phyloP scores from a whole-genome alignment of 1,140 invertebrate genomes.

The Drosophila mojavensis region DNA sequence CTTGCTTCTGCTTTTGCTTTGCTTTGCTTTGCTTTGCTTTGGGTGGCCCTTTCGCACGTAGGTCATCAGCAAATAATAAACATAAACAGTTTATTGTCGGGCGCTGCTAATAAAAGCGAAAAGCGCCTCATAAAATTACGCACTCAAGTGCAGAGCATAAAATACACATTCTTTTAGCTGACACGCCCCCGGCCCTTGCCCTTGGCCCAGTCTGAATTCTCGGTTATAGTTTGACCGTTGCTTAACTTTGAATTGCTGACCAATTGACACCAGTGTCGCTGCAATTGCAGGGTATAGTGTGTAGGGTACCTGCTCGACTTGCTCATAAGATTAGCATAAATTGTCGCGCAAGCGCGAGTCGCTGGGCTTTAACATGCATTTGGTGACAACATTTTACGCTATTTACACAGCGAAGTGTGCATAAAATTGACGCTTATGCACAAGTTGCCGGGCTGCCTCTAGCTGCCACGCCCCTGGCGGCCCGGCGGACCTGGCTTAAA shows the following conservation, averaged over 20 bases:
- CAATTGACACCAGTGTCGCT: constrained; percentile 56
- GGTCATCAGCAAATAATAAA: constrained; percentile 83
- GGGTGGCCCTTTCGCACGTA: constrained; percentile 69
- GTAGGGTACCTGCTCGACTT: neutral
- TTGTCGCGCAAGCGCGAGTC: constrained; percentile 35
- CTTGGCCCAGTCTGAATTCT: neutral
- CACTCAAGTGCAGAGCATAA: constrained; percentile 79
- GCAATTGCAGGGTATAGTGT: constrained; percentile 31
- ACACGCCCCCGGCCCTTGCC: constrained; percentile 21
- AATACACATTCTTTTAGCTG: constrained; percentile 55
- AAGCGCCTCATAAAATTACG: constrained; percentile 78
- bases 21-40: neutral
- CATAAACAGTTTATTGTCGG: constrained; percentile 82
- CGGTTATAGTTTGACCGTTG: constrained; percentile 47
- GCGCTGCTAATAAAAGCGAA: constrained; percentile 78
- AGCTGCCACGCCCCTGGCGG: neutral
- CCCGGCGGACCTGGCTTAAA: constrained; percentile 57
- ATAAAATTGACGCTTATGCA: constrained; percentile 80
- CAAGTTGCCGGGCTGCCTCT: constrained; percentile 55
- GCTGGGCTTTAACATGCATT: constrained; percentile 28
- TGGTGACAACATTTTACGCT: constrained; percentile 76
- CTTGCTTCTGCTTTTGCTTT: neutral
- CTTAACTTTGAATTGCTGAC: constrained; percentile 54
- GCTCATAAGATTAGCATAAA: constrained; percentile 67
- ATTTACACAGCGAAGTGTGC: constrained; percentile 81